Evolutionary conservation across 2,113 vertebrate genomes (phyloP).

Genomic region (Girardinichthys multiradiatus): DNA sequence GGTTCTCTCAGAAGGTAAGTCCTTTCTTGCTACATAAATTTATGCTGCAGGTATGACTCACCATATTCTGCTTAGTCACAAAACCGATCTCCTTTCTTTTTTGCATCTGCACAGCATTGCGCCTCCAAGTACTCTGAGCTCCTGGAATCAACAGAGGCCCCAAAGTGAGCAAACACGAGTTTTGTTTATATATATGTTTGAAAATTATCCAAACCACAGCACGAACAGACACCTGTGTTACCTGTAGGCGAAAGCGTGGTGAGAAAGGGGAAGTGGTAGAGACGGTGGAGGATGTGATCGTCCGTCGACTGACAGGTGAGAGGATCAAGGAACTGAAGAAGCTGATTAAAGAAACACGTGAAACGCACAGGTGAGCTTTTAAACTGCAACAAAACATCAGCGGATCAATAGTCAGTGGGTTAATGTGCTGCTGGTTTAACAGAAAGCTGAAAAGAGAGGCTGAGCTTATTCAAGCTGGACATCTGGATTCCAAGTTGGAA

Average conservation of each 20-base stretch:
- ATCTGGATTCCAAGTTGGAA: slow-evolving; percentile 90
- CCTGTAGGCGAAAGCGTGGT: slow-evolving; percentile 89
- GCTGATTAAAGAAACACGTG: slow-evolving; percentile 93
- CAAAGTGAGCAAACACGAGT: slow-evolving; percentile 86
- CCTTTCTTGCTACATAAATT: background rate
- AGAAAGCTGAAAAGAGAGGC: slow-evolving; percentile 94
- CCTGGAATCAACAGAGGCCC: slow-evolving; percentile 92
- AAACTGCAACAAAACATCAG: background rate
- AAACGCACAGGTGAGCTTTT: slow-evolving; percentile 88
- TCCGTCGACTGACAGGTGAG: slow-evolving; percentile 90
- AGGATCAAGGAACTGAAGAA: slow-evolving; percentile 93
- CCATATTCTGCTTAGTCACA: background rate
- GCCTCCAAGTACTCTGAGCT: slow-evolving; percentile 91
- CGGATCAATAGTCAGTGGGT: too few species aligned
- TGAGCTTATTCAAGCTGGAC: slow-evolving; percentile 91
- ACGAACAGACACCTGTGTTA: slow-evolving; percentile 2
- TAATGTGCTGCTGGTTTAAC: slow-evolving; percentile 11
- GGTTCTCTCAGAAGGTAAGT: slow-evolving; percentile 87
- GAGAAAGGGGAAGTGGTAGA: slow-evolving; percentile 97
- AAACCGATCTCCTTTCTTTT: slow-evolving; percentile 5
- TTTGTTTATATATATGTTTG: background rate
- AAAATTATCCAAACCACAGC: background rate
- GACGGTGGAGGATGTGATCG: slow-evolving; percentile 96
- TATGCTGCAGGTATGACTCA: background rate
- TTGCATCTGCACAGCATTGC: slow-evolving; percentile 71